A percentile compares a stretch with the other conserved stretches of the same genome.
Evolutionary conservation across 1,140 invertebrate genomes (phyloP).

Genomic region (Achatina immaculata): DNA sequence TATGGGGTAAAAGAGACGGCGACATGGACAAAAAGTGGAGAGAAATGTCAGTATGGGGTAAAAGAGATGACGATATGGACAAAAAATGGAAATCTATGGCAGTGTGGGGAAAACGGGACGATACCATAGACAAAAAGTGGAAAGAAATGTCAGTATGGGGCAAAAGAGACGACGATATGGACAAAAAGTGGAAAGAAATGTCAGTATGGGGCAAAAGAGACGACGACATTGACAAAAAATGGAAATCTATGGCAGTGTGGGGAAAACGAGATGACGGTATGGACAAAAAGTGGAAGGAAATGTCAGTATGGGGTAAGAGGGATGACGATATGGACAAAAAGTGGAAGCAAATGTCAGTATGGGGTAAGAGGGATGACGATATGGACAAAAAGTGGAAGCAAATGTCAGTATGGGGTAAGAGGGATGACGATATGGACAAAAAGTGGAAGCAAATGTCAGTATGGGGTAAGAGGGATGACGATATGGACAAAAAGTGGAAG

Average conservation of each 20-base stretch:
- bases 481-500: conserved; percentile 9
- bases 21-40: conserved; percentile 21
- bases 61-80: background rate
- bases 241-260: conserved; percentile 28
- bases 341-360: conserved; percentile 21
- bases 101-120: background rate
- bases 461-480: conserved; percentile 7
- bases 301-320: conserved; percentile 26
- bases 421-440: conserved; percentile 3
- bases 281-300: conserved; percentile 27
- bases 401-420: conserved; percentile 18
- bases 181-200: conserved; percentile 34
- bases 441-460: conserved; percentile 23
- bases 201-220: conserved; percentile 25
- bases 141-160: conserved; percentile 30
- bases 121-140: background rate
- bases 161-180: background rate
- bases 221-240: conserved; percentile 1
- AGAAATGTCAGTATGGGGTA: conserved; percentile 13
- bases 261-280: background rate
- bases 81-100: conserved; percentile 23
- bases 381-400: conserved; percentile 11
- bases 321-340: background rate
- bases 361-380: conserved; percentile 4
- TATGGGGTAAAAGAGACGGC: conserved; percentile 2